Conservation (phyloP, 2,888 invertebrate genomes). For the Agrochola macilenta region DNA sequence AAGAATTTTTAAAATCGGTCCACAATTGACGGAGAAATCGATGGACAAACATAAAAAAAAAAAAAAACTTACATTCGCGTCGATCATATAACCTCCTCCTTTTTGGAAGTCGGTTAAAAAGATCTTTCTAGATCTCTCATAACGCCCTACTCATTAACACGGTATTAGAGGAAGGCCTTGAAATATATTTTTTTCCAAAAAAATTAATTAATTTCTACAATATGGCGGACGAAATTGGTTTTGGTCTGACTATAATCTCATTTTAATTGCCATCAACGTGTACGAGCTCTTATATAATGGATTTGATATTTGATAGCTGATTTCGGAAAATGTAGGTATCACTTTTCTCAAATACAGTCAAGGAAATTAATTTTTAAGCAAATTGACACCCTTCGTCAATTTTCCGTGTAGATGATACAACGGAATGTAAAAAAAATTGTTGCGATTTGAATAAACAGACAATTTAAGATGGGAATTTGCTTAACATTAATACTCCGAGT, state of each 20-base stretch:
- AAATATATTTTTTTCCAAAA: slow-evolving; percentile 8
- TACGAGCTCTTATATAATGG: slow-evolving; percentile 6
- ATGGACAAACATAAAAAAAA: no score
- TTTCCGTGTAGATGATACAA: neutral
- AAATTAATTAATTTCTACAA: slow-evolving; percentile 55
- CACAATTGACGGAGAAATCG: no score
- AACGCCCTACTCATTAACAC: slow-evolving; percentile 36
- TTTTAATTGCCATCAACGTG: slow-evolving; percentile 55
- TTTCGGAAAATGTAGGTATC: neutral
- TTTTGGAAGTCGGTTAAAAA: no score
- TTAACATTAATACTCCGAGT: no score
- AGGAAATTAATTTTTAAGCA: neutral
- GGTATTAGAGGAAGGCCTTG: slow-evolving; percentile 16
- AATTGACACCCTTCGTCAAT: neutral
- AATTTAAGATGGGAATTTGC: no score
- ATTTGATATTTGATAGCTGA: neutral
- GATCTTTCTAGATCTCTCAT: neutral
- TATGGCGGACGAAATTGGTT: slow-evolving; percentile 49
- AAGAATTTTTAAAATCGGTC: no score
- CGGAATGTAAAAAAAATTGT: no score
- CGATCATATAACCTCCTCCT: no score
- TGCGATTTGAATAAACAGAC: no score
- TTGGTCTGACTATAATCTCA: slow-evolving; percentile 57
- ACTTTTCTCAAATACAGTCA: neutral
- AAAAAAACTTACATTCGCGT: no score